phyloP scores from a whole-genome alignment of 1,140 invertebrate genomes.

The Cydia strobilella region DNA sequence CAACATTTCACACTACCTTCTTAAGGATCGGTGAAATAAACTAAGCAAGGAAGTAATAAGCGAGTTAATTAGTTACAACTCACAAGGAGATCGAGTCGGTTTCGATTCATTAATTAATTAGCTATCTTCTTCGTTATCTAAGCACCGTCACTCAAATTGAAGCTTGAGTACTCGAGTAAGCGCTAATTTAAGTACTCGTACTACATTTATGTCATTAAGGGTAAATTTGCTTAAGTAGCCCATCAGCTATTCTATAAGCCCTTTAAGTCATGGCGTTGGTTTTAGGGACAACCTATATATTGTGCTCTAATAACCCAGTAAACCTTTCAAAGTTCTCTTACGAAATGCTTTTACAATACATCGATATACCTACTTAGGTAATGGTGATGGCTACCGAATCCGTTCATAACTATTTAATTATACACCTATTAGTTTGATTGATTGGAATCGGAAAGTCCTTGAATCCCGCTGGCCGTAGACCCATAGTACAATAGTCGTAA shows the following conservation, averaged over 20 bases:
- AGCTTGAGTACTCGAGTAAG: background rate
- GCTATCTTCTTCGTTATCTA: no score
- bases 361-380: background rate
- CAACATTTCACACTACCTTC: background rate
- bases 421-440: background rate
- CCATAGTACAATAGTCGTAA: constrained; percentile 18
- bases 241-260: no score
- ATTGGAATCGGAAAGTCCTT: constrained; percentile 13
- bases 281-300: background rate
- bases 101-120: no score
- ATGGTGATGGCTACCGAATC: background rate
- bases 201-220: no score
- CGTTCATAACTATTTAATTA: background rate
- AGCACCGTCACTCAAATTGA: no score
- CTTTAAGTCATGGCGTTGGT: no score
- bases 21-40: background rate
- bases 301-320: background rate
- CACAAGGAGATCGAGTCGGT: no score
- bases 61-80: background rate
- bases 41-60: background rate
- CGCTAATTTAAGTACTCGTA: background rate
- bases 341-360: constrained; percentile 2
- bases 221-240: no score
- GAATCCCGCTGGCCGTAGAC: background rate
- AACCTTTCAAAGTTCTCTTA: background rate